A percentile compares a stretch with the other conserved stretches of the same genome.
Conservation (phyloP, 2,797 vertebrate genomes). For the Chiloscyllium punctatum region DNA sequence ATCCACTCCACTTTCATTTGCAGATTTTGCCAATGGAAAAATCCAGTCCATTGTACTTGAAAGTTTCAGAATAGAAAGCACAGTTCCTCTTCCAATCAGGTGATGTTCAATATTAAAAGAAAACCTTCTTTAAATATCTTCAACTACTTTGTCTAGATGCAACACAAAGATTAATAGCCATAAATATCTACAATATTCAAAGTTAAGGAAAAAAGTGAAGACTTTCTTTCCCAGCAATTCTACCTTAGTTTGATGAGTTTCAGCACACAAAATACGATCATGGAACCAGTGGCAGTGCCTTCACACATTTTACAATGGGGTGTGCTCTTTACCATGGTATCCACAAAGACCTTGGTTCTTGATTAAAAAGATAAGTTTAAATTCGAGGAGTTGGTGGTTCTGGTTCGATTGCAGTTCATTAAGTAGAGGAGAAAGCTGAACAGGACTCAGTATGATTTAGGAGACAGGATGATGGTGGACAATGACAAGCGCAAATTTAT, state of each 20-base stretch:
- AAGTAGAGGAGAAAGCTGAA: not conserved
- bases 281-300: not conserved
- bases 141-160: not conserved
- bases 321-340: not conserved
- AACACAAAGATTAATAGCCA: not conserved
- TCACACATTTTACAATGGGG: not conserved
- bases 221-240: not conserved
- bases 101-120: not conserved
- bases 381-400: not conserved
- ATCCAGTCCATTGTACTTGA: not conserved
- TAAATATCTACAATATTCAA: not conserved
- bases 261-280: not conserved
- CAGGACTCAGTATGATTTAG: not conserved
- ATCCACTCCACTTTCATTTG: too few relatives aligned
- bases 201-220: not conserved
- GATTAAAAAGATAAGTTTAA: not conserved
- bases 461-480: not conserved
- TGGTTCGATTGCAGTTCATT: not conserved
- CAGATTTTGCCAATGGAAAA: too few relatives aligned
- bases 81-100: not conserved
- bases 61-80: not conserved
- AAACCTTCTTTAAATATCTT: not conserved
- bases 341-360: not conserved
- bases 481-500: not conserved
- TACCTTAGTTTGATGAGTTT: not conserved